phyloP scores from a whole-genome alignment of 92 coral and sea anemone genomes.

The Epizoanthus illoricatus region DNA sequence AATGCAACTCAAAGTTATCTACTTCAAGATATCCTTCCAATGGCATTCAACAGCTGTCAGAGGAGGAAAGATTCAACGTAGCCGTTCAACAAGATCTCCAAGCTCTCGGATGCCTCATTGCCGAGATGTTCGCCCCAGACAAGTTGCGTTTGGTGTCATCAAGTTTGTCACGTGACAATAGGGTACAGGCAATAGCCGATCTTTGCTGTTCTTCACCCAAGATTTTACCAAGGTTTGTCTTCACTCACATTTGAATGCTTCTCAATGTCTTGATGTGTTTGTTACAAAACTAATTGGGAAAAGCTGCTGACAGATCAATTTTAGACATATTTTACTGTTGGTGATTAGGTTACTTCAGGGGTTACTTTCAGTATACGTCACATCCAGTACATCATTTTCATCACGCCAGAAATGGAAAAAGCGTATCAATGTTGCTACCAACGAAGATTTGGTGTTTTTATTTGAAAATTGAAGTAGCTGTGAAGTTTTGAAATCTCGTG shows the following conservation, averaged over 20 bases:
- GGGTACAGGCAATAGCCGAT: constrained; percentile 50
- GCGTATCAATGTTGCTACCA: too few relatives aligned
- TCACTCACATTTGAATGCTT: neutral
- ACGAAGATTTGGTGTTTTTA: too few relatives aligned
- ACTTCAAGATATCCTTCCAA: neutral
- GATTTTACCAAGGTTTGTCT: constrained; percentile 73
- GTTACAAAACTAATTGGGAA: too few relatives aligned
- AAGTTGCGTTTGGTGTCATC: constrained; percentile 77
- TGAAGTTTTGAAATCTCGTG: too few relatives aligned
- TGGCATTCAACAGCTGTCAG: constrained; percentile 11
- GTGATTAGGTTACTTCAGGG: too few relatives aligned
- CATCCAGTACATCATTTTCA: too few relatives aligned
- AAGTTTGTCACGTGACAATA: constrained; percentile 61
- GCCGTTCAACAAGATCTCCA: constrained; percentile 74
- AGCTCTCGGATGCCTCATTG: constrained; percentile 73
- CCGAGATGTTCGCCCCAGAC: constrained; percentile 84
- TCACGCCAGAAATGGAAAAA: too few relatives aligned
- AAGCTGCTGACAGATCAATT: too few relatives aligned
- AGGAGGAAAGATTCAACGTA: constrained; percentile 22
- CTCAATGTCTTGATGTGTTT: too few relatives aligned
- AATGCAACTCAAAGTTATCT: neutral
- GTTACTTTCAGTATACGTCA: too few relatives aligned
- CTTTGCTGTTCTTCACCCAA: constrained; percentile 57
- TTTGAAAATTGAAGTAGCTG: too few relatives aligned
- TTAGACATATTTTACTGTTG: too few relatives aligned